Evolutionary conservation across 2,113 vertebrate genomes (phyloP).

Genomic region (Alces alces): DNA sequence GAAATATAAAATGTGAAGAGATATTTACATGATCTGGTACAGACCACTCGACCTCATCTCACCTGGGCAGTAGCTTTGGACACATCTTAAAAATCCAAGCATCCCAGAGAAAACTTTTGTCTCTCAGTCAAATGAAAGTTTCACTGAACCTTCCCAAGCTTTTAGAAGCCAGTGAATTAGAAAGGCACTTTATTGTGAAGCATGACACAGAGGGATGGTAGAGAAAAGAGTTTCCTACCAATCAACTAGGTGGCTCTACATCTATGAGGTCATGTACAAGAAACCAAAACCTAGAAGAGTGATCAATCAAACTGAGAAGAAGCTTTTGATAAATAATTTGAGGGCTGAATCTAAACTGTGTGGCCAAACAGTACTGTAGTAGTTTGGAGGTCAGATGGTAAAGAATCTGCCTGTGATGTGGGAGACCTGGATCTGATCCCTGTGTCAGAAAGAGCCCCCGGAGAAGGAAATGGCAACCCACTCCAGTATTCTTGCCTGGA

Average conservation of each 20-base stretch:
- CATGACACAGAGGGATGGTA: not conserved
- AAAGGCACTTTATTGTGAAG: not conserved
- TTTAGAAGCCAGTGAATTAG: not conserved
- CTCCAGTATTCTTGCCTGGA: not conserved
- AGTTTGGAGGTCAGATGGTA: not conserved
- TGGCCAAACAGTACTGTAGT: not conserved
- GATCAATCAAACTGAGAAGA: not conserved
- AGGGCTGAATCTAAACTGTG: not conserved
- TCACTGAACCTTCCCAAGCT: not conserved
- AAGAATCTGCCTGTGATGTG: not conserved
- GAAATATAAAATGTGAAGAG: not conserved
- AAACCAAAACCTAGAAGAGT: not conserved
- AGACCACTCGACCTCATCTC: not conserved
- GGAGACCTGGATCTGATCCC: not conserved
- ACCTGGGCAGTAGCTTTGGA: not conserved
- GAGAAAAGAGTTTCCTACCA: not conserved
- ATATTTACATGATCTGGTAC: not conserved
- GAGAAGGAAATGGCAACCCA: not conserved
- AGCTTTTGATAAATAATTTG: not conserved
- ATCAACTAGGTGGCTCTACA: not conserved
- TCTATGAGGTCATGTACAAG: not conserved
- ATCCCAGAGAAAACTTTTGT: not conserved
- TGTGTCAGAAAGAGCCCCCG: not conserved
- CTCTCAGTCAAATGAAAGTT: not conserved
- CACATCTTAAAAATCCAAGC: not conserved